Conservation (phyloP, 2,113 vertebrate species). For the Chunga burmeisteri region DNA sequence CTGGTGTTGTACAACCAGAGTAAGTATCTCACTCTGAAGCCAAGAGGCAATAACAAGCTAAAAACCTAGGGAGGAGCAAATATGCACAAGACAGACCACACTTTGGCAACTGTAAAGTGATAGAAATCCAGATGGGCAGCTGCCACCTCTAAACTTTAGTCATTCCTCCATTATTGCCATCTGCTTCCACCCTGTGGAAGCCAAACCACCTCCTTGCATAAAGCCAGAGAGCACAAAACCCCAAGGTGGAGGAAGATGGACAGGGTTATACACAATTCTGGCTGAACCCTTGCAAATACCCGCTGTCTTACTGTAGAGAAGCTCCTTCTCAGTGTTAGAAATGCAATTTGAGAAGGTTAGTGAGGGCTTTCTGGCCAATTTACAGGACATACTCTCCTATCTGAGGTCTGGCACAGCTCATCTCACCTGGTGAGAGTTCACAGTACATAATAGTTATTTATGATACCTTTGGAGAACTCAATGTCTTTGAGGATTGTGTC, state of each 20-base stretch:
- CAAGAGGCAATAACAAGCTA: not conserved
- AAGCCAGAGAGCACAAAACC: not conserved
- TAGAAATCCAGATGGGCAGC: too few species aligned
- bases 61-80: not conserved
- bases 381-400: not conserved
- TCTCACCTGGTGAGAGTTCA: not conserved
- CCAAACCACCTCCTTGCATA: not conserved
- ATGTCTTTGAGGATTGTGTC: not conserved
- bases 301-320: not conserved
- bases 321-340: not conserved
- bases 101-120: not conserved
- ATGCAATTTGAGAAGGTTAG: not conserved
- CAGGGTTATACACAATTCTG: not conserved
- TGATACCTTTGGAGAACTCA: not conserved
- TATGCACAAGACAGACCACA: not conserved
- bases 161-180: not conserved
- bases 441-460: not conserved
- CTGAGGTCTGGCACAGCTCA: not conserved
- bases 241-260: not conserved
- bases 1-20: not conserved
- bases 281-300: not conserved
- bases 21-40: not conserved
- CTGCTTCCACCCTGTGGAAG: not conserved
- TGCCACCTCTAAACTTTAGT: not conserved
- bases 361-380: not conserved